Percentiles rank a stretch among this genome's conserved stretches.
Evolutionary conservation across 2,797 vertebrate genomes (phyloP).

Genomic region (Otolemur crassicaudatus): DNA sequence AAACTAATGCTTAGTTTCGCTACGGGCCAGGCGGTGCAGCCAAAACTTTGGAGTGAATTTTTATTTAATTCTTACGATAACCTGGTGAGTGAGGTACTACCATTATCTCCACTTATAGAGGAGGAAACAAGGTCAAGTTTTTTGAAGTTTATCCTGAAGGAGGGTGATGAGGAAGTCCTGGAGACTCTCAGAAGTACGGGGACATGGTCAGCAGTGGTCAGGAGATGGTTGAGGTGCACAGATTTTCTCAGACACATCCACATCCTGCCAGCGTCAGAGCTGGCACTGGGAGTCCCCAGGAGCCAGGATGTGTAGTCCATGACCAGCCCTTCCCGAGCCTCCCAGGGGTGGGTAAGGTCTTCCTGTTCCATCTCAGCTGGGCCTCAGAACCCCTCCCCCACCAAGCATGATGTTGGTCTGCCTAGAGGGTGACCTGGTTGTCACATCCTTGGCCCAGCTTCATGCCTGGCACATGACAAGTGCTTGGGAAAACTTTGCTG

Average conservation of each 20-base stretch:
- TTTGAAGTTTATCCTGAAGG: conserved; percentile 6
- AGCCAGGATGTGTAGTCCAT: conserved; percentile 18
- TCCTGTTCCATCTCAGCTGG: conserved; percentile 18
- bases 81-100: background rate
- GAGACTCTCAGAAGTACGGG: background rate
- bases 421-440: background rate
- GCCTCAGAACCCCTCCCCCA: background rate
- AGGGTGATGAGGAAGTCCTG: conserved; percentile 43
- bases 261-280: conserved; percentile 7
- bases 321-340: background rate
- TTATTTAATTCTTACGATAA: background rate
- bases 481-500: background rate
- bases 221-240: background rate
- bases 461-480: background rate
- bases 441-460: background rate
- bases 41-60: background rate
- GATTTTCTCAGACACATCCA: background rate
- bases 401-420: background rate
- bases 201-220: background rate
- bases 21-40: background rate
- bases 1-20: background rate
- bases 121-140: background rate
- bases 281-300: background rate
- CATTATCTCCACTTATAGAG: background rate
- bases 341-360: background rate